Base-by-base conservation (phyloP, 1,140 invertebrate species). In the Drosophila orosa region DNA sequence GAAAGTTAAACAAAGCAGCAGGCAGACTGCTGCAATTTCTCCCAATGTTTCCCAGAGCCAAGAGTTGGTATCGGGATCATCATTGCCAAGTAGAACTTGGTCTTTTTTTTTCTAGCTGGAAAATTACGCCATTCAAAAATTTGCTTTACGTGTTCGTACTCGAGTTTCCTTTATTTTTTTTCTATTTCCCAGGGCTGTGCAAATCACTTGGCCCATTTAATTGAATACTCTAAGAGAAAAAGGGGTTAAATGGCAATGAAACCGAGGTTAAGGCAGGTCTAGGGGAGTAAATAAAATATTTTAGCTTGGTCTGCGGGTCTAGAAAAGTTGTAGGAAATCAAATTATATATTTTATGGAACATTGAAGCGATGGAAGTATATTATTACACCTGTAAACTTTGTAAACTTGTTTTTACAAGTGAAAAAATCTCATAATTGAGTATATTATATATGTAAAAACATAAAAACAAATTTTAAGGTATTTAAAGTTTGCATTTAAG, bases 51-150 rank as follows among this genome's bases (percentile, higher is more conserved):
- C 37, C 48, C 56, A 40, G 54, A 52, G 37, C 45, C 24, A 22
- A 17, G 39, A 35, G 50, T 54, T 33, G 42, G 24, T 35, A 67
- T 67, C 58, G 48, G 68, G 19, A 52, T 62, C 50, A 60, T 35
- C 42, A 25, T 40, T 24, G 29, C 24, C 45, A n/a, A n/a, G n/a
- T 35, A 10, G 48, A n/a, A n/a, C 48, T 25, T 31, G 37, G 40
- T n/a, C 12, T 24, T 15, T 22, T 54, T 19, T 55, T 9, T 39
- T 12, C 17, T n/a, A 15, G 75, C 40, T 71, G 65, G 47, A 68
- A 80, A 85, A 85, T 81, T 84, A 74, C 77, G 67, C 77, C 81
- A 84, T 84, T 84, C 81, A 86, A 85, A 81, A 85, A 85, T 85
- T 80, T 78, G 56, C 67, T 69, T 57, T 84, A 77, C 81, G 81